Conservation (phyloP, 1,140 invertebrate genomes). For the Bathynomus jamesi region DNA sequence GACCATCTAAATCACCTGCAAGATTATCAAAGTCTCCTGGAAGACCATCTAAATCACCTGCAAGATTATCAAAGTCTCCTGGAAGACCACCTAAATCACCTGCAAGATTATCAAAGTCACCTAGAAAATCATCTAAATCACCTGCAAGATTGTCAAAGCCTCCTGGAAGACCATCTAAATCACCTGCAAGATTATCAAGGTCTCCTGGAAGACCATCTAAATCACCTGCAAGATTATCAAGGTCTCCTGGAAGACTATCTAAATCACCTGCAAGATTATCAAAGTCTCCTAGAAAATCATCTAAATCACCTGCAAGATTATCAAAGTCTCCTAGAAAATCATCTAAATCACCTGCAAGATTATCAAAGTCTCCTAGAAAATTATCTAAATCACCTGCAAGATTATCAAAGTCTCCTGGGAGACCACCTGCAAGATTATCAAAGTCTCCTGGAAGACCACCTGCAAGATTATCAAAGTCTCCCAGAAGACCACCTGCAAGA, state of each 20-base stretch:
- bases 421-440: not conserved
- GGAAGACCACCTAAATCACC: not conserved
- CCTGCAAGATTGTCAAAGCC: not conserved
- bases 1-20: not conserved
- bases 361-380: not conserved
- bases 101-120: not conserved
- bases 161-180: not conserved
- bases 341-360: not conserved
- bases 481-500: not conserved
- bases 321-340: conserved; percentile 2
- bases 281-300: not conserved
- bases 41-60: not conserved
- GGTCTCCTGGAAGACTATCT: not conserved
- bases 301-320: not conserved
- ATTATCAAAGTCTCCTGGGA: not conserved
- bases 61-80: not conserved
- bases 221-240: not conserved
- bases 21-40: not conserved
- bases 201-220: not conserved
- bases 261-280: not conserved
- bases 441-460: not conserved
- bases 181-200: not conserved
- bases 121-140: not conserved
- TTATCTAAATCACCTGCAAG: not conserved
- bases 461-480: not conserved